phyloP scores from a whole-genome alignment of 2,113 vertebrate species.

The Stigmatopora nigra region DNA sequence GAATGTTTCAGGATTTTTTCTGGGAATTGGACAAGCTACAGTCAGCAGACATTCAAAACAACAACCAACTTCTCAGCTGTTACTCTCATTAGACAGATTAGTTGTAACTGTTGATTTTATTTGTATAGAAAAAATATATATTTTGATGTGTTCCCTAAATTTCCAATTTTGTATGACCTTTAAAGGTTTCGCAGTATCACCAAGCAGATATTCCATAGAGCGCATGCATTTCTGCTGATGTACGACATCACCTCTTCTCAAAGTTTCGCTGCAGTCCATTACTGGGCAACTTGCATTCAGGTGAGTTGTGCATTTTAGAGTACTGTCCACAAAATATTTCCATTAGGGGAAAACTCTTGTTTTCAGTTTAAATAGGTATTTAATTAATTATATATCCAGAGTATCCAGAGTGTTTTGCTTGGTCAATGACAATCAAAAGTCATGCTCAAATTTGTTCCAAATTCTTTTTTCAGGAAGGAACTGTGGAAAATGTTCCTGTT shows the following conservation, averaged over 20 bases:
- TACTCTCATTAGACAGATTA: background rate
- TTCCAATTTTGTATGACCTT: background rate
- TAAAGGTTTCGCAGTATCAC: slow-evolving; percentile 86
- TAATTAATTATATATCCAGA: too few species aligned
- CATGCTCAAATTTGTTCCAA: background rate
- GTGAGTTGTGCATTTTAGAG: slow-evolving; percentile 50
- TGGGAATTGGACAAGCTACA: background rate
- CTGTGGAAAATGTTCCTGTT: slow-evolving; percentile 59
- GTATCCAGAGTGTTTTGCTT: too few species aligned
- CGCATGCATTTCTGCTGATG: slow-evolving; percentile 85
- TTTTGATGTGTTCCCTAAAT: background rate
- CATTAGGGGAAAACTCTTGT: too few species aligned
- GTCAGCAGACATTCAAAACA: background rate
- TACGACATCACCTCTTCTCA: slow-evolving; percentile 79
- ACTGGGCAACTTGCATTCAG: slow-evolving; percentile 83
- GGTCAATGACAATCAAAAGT: too few species aligned
- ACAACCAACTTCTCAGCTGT: background rate
- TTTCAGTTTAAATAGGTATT: too few species aligned
- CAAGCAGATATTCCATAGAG: slow-evolving; percentile 81
- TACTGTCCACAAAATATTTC: too few species aligned
- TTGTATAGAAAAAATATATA: background rate
- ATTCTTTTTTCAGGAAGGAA: slow-evolving; percentile 70
- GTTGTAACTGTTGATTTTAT: background rate
- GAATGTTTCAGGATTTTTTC: background rate
- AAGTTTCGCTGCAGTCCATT: slow-evolving; percentile 75